Base-by-base conservation (phyloP, 2,113 vertebrate genomes). In the Crocuta crocuta region DNA sequence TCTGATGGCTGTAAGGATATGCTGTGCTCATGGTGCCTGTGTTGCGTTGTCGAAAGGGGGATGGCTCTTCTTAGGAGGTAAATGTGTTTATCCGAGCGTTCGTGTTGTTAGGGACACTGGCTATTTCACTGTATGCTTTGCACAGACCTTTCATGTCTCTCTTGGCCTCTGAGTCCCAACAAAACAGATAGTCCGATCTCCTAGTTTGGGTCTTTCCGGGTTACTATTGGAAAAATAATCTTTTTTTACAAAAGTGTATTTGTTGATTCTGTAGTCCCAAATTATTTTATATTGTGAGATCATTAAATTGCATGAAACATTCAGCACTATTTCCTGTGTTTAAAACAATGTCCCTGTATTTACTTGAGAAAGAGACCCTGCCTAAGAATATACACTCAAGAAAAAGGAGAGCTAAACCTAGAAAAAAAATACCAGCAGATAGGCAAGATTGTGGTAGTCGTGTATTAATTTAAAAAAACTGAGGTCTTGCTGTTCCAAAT, bases 281-380 rank as follows among this genome's bases (percentile, higher is more conserved):
- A 71, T 92, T 53, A 92, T 94, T 79, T 76, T 78, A 74, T 66
- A 45, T 85, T 16, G 31, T 92, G 63, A 97, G 83, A 78, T 91
- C 80, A 35, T 79, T 74, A 31, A 80, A 23, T 35, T 43, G 68
- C 78, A 39, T 26, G 43, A 74, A 73, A 50, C 83, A 68, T 86
- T 80, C 26, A 39, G 66, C 94, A n/a, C 53, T 68, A 9, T 94
- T 96, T 89, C 84, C 58, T 50, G 87, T 78, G 35, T 88, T 84
- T 93, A 65, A 95, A 92, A 84, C 82, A 91, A 43, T 92, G 70
- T 39, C 48, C 31, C 10, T 58, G 73, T 65, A 33, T 97, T 95
- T 95, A 78, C 55, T 96, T 95, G 63, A 28, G 88, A 87, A 73
- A 50, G 71, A 53, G 39, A 66, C 74, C 33, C 39, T 35, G 6